Conservation (phyloP, 1,140 invertebrate species). For the Zaprionus lachaisei region DNA sequence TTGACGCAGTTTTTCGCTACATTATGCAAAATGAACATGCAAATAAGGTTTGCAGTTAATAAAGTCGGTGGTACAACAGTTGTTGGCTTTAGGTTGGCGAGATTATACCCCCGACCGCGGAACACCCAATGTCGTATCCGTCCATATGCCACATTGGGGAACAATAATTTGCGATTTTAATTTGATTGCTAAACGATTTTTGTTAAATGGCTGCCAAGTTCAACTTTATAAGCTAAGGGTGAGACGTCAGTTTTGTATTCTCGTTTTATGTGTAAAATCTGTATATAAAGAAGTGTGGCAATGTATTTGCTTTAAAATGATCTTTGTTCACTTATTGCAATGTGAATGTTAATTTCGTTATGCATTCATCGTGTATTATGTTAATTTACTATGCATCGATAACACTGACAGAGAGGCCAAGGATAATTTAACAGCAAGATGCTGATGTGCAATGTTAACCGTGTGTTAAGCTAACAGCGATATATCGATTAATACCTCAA, state of each 20-base stretch:
- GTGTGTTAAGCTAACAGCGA: neutral
- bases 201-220: constrained; percentile 19
- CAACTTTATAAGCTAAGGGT: constrained; percentile 12
- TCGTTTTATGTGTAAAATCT: neutral
- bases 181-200: constrained; percentile 78
- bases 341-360: too few relatives aligned
- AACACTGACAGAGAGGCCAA: too few relatives aligned
- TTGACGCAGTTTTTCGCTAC: constrained; percentile 68
- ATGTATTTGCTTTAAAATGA: neutral
- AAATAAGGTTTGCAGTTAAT: constrained; percentile 84
- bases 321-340: neutral
- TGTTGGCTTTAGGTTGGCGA: constrained; percentile 46
- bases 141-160: constrained; percentile 79
- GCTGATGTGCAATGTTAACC: too few relatives aligned
- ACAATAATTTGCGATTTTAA: constrained; percentile 77
- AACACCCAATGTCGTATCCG: neutral
- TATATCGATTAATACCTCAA: neutral
- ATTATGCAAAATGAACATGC: constrained; percentile 84
- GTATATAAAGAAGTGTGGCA: neutral
- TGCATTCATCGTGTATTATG: too few relatives aligned
- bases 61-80: constrained; percentile 76
- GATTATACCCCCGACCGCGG: constrained; percentile 8
- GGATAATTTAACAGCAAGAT: too few relatives aligned
- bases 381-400: too few relatives aligned
- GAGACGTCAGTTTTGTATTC: neutral